These are phyloP conservation scores for Lamellibrachia luymesi DNA, from an alignment of 1,140 invertebrate species.

Conservation along the genomic window DNA sequence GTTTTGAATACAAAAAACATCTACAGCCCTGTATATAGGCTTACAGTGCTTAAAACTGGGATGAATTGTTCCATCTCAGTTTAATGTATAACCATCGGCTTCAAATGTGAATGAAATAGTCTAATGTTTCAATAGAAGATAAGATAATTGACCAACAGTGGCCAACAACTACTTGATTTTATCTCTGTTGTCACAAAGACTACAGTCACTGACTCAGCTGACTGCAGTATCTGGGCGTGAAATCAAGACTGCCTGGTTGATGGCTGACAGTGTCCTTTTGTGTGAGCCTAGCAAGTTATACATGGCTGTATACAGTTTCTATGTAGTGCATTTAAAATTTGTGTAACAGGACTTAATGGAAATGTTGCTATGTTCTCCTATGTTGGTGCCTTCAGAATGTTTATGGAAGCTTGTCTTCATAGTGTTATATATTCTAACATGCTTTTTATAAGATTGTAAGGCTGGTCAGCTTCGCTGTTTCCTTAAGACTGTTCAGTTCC, in stretches of 20 bases:
- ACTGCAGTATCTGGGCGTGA: neutral
- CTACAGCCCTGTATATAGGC: no score
- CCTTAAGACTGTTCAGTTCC: neutral
- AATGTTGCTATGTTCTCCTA: neutral
- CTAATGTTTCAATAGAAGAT: neutral
- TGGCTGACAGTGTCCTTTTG: neutral
- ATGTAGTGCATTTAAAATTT: neutral
- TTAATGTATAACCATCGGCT: neutral
- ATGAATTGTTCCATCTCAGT: neutral
- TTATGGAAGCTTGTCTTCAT: no score
- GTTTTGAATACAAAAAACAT: no score
- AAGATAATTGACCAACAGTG: conserved; percentile 5
- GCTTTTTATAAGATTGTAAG: no score
- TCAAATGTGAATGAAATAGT: neutral
- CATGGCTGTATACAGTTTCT: neutral
- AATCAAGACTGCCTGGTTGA: neutral
- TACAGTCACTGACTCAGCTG: neutral
- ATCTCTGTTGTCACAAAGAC: neutral
- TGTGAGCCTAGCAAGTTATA: neutral
- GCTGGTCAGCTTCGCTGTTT: neutral
- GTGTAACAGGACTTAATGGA: neutral
- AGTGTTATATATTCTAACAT: no score
- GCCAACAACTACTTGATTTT: neutral
- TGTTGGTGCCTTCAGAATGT: neutral
- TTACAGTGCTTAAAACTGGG: no score